phyloP scores from a whole-genome alignment of 2,113 vertebrate species.

The Amblyopsis rosae region DNA sequence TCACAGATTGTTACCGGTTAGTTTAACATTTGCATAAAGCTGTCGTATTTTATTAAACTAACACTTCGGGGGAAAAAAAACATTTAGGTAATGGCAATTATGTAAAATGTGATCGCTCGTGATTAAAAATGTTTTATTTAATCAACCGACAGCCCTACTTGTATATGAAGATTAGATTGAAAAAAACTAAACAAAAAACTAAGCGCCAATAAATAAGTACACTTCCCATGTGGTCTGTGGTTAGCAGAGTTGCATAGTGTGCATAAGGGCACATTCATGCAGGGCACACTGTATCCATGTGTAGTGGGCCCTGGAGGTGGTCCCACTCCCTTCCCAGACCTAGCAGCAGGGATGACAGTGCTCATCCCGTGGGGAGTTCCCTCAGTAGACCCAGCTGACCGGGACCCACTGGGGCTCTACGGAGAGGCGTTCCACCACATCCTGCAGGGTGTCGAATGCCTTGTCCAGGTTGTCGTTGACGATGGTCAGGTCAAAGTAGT shows the following conservation, averaged over 20 bases:
- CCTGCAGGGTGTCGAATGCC: slow-evolving; percentile 94
- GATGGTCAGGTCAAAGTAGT: slow-evolving; percentile 97
- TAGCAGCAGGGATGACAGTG: slow-evolving; percentile 19
- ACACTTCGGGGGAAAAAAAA: too few species aligned
- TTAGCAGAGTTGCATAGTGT: slow-evolving; percentile 87
- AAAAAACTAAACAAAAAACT: slow-evolving; percentile 41
- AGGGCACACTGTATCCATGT: slow-evolving; percentile 50
- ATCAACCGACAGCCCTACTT: too few species aligned
- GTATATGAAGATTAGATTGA: not conserved
- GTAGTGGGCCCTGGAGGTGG: slow-evolving; percentile 19
- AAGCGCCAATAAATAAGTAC: slow-evolving; percentile 97
- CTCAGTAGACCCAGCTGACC: slow-evolving; percentile 97
- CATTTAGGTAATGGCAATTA: too few species aligned
- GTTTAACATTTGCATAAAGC: slow-evolving; percentile 60
- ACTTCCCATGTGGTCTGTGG: slow-evolving; percentile 77
- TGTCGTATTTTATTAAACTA: slow-evolving; percentile 10
- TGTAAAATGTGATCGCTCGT: too few species aligned
- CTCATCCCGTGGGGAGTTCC: slow-evolving; percentile 21
- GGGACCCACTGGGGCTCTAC: slow-evolving; percentile 95
- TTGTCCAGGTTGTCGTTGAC: slow-evolving; percentile 97
- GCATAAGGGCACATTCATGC: slow-evolving; percentile 57
- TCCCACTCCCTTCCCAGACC: slow-evolving; percentile 27
- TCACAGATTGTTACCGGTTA: too few species aligned
- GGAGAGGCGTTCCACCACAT: slow-evolving; percentile 85
- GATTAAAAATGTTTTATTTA: too few species aligned